Percentiles rank a stretch among this genome's conserved stretches.
Conservation (phyloP, 2,888 invertebrate species). For the Margaritifera margaritifera region DNA sequence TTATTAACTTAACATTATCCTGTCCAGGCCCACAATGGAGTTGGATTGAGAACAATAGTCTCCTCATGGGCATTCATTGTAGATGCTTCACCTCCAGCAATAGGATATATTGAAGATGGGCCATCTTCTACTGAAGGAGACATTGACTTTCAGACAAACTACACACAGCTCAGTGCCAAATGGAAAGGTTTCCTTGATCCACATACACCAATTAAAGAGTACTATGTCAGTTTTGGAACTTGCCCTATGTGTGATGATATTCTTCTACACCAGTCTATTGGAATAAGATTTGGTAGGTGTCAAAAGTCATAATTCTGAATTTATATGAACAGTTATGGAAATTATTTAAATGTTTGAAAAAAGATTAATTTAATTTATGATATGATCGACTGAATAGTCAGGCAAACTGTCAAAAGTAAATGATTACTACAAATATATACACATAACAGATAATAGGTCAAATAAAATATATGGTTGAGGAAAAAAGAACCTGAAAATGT, state of each 20-base stretch:
- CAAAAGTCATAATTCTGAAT: not conserved
- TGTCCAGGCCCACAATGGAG: constrained; percentile 35
- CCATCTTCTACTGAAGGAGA: constrained; percentile 15
- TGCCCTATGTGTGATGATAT: constrained; percentile 38
- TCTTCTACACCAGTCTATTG: constrained; percentile 30
- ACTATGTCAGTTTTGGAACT: constrained; percentile 16
- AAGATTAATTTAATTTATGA: no score
- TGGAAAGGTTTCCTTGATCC: constrained; percentile 48
- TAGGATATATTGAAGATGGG: constrained; percentile 42
- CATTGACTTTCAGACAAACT: constrained; percentile 35
- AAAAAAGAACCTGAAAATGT: no score
- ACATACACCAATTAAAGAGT: constrained; percentile 36
- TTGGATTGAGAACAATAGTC: constrained; percentile 32
- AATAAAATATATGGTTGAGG: no score
- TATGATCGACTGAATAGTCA: no score
- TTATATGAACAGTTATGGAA: not conserved
- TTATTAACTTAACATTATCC: no score
- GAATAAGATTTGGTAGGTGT: constrained; percentile 29
- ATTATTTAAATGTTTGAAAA: no score
- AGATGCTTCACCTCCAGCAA: constrained; percentile 36
- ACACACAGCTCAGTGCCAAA: constrained; percentile 23
- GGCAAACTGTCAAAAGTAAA: no score
- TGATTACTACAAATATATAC: no score
- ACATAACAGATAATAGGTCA: no score
- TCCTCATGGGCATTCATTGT: constrained; percentile 42